Evolutionary conservation across 2,113 vertebrate species (phyloP), one percentile per base, ranked within the genome.

Genomic region (Oncorhynchus mykiss): DNA sequence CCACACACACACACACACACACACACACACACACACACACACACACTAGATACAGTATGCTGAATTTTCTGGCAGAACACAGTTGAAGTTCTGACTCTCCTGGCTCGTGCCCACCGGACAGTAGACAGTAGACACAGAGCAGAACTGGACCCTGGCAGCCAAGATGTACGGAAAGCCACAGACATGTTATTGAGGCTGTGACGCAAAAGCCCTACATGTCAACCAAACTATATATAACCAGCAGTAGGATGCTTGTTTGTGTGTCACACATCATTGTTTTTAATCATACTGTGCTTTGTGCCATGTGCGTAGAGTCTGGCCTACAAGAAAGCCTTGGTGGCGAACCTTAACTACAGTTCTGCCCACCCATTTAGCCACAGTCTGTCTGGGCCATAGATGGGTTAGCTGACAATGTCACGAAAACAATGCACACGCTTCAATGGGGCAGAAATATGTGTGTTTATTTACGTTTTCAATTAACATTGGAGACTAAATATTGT

Each of bases 301-400:
- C 54, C 71, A 76, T 39, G 67, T 45, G 31, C 59, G n/a, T 62
- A 62, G 31, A 59, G 69, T 73, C 72, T 75, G 62, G 74, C 82
- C 65, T 82, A 86, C 78, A 84, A 82, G 70, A 86, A 84, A 88
- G 84, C 29, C 5, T 29, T 64, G 74, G 67, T 34, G 39, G 9
- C 9, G 59, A 22, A n/a, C 16, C 59, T 62, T 24, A n/a, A 62
- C n/a, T n/a, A 24, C 12, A 5, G 6, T 62, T 62, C 59, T 11
- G 59, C 59, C 59, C 59, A 16, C 16, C 7, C n/a, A 24, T 62
- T 62, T 16, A 22, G 20, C n/a, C 59, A 16, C 54, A 18, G 4
- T 57, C 20, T 62, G 59, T 48, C 18, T 49, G 45, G 24, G 9
- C 31, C 12, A 45, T 45, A 45, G 39, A 45, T 2, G 39, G 39